Evolutionary conservation across 2,113 vertebrate genomes (phyloP).

Genomic region (Elephas maximus): DNA sequence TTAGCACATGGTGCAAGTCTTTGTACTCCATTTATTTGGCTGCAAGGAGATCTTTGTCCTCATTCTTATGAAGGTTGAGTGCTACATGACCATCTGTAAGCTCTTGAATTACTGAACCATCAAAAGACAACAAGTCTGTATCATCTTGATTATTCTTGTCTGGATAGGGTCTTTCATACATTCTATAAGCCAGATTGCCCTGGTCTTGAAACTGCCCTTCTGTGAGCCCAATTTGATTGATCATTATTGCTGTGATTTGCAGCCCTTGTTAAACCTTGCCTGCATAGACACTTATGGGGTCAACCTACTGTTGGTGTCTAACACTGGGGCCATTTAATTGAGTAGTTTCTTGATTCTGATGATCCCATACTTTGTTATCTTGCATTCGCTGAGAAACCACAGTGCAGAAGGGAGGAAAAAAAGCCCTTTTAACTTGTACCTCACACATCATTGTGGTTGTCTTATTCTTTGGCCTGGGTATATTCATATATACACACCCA

Average conservation of each 20-base stretch:
- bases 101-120: conserved; percentile 28
- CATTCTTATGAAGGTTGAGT: neutral
- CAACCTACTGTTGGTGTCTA: neutral
- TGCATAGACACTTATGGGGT: neutral
- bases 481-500: conserved; percentile 20
- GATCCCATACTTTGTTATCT: neutral
- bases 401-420: neutral
- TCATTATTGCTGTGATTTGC: conserved; percentile 64
- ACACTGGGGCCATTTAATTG: neutral
- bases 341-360: neutral
- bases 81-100: conserved; percentile 61
- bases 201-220: neutral
- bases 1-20: neutral
- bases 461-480: neutral
- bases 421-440: neutral
- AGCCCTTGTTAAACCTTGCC: conserved; percentile 26
- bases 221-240: conserved; percentile 58
- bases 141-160: conserved; percentile 8
- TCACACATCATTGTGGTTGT: neutral
- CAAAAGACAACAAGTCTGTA: neutral
- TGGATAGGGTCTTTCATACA: conserved; percentile 56
- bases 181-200: conserved; percentile 36
- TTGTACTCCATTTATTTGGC: conserved; percentile 18
- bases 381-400: neutral
- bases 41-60: neutral